Evolutionary conservation across 2,888 invertebrate genomes (phyloP).

Genomic region (Microctonus hyperodae): DNA sequence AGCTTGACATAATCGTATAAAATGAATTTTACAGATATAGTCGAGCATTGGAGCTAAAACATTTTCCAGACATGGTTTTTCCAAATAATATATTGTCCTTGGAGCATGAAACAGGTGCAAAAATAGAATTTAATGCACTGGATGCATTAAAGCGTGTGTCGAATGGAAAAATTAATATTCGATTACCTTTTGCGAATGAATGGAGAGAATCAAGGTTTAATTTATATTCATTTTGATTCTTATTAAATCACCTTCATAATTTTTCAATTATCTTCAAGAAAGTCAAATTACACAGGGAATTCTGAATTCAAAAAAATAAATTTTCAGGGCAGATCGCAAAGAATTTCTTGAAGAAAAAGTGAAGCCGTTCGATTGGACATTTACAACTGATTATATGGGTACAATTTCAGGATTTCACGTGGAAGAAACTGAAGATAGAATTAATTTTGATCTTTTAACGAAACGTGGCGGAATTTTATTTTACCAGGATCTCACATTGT

Average conservation of each 20-base stretch:
- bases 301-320: not conserved
- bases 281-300: too few species aligned
- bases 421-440: slow-evolving; percentile 74
- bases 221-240: too few species aligned
- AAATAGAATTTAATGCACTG: slow-evolving; percentile 85
- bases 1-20: too few species aligned
- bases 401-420: slow-evolving; percentile 71
- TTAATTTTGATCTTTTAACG: slow-evolving; percentile 89
- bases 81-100: slow-evolving; percentile 85
- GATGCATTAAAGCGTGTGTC: slow-evolving; percentile 88
- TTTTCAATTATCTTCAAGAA: too few species aligned
- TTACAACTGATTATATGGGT: slow-evolving; percentile 91
- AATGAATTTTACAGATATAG: slow-evolving; percentile 69
- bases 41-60: slow-evolving; percentile 79
- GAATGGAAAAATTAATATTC: slow-evolving; percentile 75
- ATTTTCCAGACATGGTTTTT: slow-evolving; percentile 98
- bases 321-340: slow-evolving; percentile 69
- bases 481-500: slow-evolving; percentile 91
- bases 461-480: slow-evolving; percentile 90
- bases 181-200: slow-evolving; percentile 88
- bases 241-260: too few species aligned
- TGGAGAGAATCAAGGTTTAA: slow-evolving; percentile 92
- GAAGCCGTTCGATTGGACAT: slow-evolving; percentile 98
- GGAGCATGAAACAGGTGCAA: slow-evolving; percentile 72
- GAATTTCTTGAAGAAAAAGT: slow-evolving; percentile 75